Base-by-base conservation (phyloP, 1,140 invertebrate species). In the Galleria mellonella region DNA sequence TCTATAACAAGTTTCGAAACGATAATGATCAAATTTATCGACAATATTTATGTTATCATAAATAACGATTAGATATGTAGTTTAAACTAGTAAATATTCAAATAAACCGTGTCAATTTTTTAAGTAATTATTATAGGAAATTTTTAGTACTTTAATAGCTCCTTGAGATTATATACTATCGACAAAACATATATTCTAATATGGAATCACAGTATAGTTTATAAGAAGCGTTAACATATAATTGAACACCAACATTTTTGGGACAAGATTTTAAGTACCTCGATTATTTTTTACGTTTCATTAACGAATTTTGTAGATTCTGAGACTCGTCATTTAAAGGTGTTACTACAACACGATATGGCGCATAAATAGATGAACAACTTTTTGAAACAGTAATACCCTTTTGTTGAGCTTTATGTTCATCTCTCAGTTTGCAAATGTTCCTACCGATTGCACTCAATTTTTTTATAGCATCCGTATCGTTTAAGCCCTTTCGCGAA, bases 391-490 rank as follows among this genome's bases (percentile, higher is more conserved):
- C 72, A 2, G 49, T 59, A 51, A 82, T 74, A 11, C 58, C 45
- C 51, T 77, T 77, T 38, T 68, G 59, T 62, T 77, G 72, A 39
- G 44, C 39, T 54, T 60, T 71, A 38, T 57, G 67, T 47, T 78
- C 73, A 41, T 73, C 60, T 29, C 66, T 69, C 11, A 81, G 42
- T 43, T 76, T 78, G 49, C 69, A 75, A 57, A 85, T 85, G 56
- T 65, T 81, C 53, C 60, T 73, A 43, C 82, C 82, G 32, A 85
- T 62, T 15, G 82, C 82, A 35, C 77, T 85, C 29, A 85, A 47
- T 47, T 85, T 85, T 57, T 76, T 76, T 31, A 76, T 71, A 10
- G 78, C 56, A 54, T 79, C 72, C 13, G 54, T 42, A 43, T 68
- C 70, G 29, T 74, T 69, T 30, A 62, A 31, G 40, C 33, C 47